Evolutionary conservation across 2,888 invertebrate genomes (phyloP), one percentile per base, ranked within the genome.

Genomic region (Platycheirus rosarum): DNA sequence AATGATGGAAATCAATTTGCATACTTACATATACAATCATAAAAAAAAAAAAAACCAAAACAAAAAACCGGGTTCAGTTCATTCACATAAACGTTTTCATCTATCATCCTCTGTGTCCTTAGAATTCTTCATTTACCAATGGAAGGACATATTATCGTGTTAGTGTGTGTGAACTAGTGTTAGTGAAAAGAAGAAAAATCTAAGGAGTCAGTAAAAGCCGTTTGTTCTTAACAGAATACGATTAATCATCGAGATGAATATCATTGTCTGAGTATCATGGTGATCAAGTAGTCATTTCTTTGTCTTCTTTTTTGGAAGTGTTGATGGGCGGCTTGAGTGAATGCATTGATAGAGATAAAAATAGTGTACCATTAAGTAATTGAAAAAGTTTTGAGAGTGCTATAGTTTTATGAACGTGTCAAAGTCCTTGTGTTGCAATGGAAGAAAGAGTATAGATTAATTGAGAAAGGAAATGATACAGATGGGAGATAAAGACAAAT

Each of bases 1-100:
- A 80, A 80, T 80, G 75, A 80, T 70, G 60, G 75, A 75, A 80
- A 80, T 80, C 80, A 80, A 80, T 80, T 80, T 75, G 65, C 69
- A 63, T 65, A 44, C 29, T 5, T 20, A 13, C 1, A 48, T n/a
- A n/a, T n/a, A n/a, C n/a, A n/a, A n/a, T n/a, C n/a, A n/a, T n/a
- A n/a, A 35, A 11, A 37, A 49, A 60, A 51, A 53, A n/a, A n/a
- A n/a, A n/a, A n/a, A n/a, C n/a, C n/a, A n/a, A n/a, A n/a, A n/a
- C n/a, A 44, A 40, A 68, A 42, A 49, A 66, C 62, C 26, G 40
- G 14, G 18, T 48, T 53, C 16, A 53, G 44, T 73, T 35, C 8
- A 51, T 51, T 51, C n/a, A 2, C 14, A 14, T 60, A 13, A 7
- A 68, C 48, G 37, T 18, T 44, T 18, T 62, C 49, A 55, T 55